Evolutionary conservation across 1,140 invertebrate species (phyloP).

Genomic region (Drosophila murphyi): DNA sequence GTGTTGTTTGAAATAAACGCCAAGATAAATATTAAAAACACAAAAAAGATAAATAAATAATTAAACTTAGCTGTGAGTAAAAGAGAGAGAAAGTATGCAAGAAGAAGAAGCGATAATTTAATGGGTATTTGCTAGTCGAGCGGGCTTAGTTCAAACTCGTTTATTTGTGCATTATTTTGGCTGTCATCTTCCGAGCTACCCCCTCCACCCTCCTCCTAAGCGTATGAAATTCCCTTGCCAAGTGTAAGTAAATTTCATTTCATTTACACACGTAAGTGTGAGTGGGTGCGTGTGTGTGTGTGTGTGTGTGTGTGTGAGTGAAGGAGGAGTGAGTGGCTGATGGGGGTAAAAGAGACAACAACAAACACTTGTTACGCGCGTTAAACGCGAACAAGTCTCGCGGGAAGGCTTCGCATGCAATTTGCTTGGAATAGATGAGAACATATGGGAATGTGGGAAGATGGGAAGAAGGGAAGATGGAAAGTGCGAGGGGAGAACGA

Average conservation of each 20-base stretch:
- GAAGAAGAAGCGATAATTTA: too few species aligned
- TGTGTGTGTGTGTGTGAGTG: background rate
- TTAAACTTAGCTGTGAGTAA: too few species aligned
- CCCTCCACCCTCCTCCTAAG: slow-evolving; percentile 7
- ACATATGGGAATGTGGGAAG: background rate
- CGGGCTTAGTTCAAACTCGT: background rate
- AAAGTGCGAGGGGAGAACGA: background rate
- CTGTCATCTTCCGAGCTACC: slow-evolving; percentile 4
- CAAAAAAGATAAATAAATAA: too few species aligned
- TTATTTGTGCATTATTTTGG: slow-evolving; percentile 26
- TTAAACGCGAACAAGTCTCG: slow-evolving; percentile 44
- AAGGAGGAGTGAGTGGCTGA: background rate
- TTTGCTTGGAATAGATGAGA: slow-evolving; percentile 40
- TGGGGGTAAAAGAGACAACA: slow-evolving; percentile 8
- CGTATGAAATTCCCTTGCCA: slow-evolving; percentile 27
- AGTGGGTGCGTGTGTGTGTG: too few species aligned
- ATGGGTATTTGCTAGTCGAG: too few species aligned
- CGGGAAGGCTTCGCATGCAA: slow-evolving; percentile 62
- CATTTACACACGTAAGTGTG: slow-evolving; percentile 32
- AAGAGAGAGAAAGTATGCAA: too few species aligned
- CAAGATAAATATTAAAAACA: background rate
- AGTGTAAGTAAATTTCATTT: slow-evolving; percentile 64
- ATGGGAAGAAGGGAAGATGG: background rate
- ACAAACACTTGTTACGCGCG: slow-evolving; percentile 73
- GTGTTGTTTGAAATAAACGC: slow-evolving; percentile 11